Base-by-base conservation (phyloP, 2,113 vertebrate genomes). In the Silurus glanis region DNA sequence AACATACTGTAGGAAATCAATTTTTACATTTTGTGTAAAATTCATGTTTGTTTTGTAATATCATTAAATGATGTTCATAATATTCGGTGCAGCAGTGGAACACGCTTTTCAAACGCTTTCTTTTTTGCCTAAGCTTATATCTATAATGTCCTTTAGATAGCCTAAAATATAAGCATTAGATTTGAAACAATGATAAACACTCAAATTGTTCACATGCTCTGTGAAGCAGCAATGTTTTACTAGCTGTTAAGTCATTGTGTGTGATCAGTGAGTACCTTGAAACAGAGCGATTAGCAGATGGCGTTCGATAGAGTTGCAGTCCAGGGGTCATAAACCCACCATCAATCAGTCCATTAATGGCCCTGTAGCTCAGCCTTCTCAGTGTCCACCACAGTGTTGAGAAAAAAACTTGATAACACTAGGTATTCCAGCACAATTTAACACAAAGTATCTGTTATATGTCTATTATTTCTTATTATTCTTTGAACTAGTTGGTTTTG, bases 261-360 rank as follows among this genome's bases (percentile, higher is more conserved):
- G 28, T 86, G 61, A 79, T 80, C 82, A 75, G 76, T 82, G 71
- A 83, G 59, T 67, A 76, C 67, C 84, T 37, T 88, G 47, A 53
- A 56, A 83, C 82, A 86, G 53, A 86, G 47, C 80, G 72, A 88
- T 88, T 88, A 85, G 84, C 81, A 83, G 67, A 89, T 84, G 81
- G 81, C 23, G 21, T 59, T 86, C 81, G 84, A 84, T 82, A 89
- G 76, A 71, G 51, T 59, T 80, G 72, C 67, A 64, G 72, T 71
- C 69, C 85, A 85, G 74, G 76, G 64, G 79, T 85, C 83, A 83
- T 86, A 79, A 87, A 86, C 25, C 47, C 64, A 16, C 55, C 83
- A 90, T 88, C 85, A 82, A 85, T 86, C 87, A 88, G 47, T 84
- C 84, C 86, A 89, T 88, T 89, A 88, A n/a, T 53, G 45, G 80